A percentile compares a stretch with the other conserved stretches of the same genome.
These are phyloP conservation scores for Orchesella cincta DNA, from an alignment of 1,140 invertebrate species.

Conservation along the genomic window DNA sequence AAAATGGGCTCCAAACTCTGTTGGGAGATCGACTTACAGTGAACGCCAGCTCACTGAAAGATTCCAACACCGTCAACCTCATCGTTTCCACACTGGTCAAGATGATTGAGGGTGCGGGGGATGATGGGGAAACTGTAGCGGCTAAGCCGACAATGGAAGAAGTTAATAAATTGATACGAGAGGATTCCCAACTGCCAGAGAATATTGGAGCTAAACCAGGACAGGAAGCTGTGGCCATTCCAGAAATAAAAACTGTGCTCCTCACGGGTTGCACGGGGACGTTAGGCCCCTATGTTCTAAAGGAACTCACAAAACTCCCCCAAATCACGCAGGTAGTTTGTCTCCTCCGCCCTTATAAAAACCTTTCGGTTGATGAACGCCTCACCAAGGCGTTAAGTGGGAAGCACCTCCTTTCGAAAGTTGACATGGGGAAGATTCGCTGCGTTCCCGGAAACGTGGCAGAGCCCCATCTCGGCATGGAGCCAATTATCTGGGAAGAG, in stretches of 20 bases:
- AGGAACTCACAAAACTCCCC: background rate
- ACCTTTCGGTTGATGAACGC: background rate
- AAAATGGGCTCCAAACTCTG: background rate
- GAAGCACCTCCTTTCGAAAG: background rate
- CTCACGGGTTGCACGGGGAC: slow-evolving; percentile 4
- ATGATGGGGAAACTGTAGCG: background rate
- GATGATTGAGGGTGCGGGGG: background rate
- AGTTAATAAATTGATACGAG: background rate
- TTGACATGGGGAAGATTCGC: background rate
- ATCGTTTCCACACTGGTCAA: background rate
- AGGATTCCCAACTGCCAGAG: background rate
- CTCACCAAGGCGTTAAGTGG: background rate
- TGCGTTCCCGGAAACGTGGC: background rate
- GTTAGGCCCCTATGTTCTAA: slow-evolving; percentile 11
- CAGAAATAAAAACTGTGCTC: slow-evolving; percentile 2
- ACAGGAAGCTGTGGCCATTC: background rate
- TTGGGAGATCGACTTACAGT: background rate
- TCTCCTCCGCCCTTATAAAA: background rate
- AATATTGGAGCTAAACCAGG: background rate
- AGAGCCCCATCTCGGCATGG: slow-evolving; percentile 3
- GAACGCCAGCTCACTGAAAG: background rate
- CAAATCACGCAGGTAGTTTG: background rate
- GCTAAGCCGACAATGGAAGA: background rate
- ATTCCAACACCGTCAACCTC: background rate
- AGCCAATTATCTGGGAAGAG: background rate